A percentile compares a stretch with the other conserved stretches of the same genome.
phyloP scores from a whole-genome alignment of 2,113 vertebrate species.

The Corydoras sp. region DNA sequence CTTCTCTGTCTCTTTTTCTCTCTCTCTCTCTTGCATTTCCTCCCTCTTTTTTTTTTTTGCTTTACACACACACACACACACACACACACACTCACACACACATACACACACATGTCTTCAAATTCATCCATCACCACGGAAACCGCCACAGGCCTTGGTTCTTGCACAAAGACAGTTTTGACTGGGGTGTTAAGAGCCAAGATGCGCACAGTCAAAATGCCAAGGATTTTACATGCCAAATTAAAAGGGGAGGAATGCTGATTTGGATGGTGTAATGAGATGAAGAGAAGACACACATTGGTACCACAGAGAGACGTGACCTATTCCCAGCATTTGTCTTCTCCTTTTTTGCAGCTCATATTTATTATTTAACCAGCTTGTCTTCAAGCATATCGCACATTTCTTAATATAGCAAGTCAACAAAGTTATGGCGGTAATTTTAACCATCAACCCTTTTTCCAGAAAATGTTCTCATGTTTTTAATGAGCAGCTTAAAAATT shows the following conservation, averaged over 20 bases:
- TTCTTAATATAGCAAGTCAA: too few relatives aligned
- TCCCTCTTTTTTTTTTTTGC: not conserved
- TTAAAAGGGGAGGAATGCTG: constrained; percentile 60
- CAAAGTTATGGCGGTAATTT: too few relatives aligned
- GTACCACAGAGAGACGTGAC: constrained; percentile 47
- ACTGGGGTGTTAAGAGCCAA: constrained; percentile 66
- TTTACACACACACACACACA: constrained; percentile 45
- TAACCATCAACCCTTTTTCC: too few relatives aligned
- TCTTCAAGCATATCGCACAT: too few relatives aligned
- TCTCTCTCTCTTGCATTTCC: constrained; percentile 22
- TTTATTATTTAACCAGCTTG: too few relatives aligned
- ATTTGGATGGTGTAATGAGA: constrained; percentile 51
- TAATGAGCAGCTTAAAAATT: too few relatives aligned
- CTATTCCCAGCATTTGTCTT: constrained; percentile 15
- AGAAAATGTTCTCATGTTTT: too few relatives aligned
- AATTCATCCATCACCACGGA: constrained; percentile 70
- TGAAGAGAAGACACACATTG: constrained; percentile 29
- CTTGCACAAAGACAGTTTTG: constrained; percentile 70
- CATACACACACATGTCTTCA: constrained; percentile 60
- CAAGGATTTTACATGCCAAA: constrained; percentile 65
- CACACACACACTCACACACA: constrained; percentile 34
- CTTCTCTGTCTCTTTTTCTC: constrained; percentile 11
- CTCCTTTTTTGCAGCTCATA: too few relatives aligned
- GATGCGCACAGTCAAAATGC: constrained; percentile 70
- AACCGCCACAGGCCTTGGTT: constrained; percentile 67